A percentile compares a stretch with the other conserved stretches of the same genome.
phyloP scores from a whole-genome alignment of 2,888 invertebrate genomes.

The Pycnomerus fuliginosus region DNA sequence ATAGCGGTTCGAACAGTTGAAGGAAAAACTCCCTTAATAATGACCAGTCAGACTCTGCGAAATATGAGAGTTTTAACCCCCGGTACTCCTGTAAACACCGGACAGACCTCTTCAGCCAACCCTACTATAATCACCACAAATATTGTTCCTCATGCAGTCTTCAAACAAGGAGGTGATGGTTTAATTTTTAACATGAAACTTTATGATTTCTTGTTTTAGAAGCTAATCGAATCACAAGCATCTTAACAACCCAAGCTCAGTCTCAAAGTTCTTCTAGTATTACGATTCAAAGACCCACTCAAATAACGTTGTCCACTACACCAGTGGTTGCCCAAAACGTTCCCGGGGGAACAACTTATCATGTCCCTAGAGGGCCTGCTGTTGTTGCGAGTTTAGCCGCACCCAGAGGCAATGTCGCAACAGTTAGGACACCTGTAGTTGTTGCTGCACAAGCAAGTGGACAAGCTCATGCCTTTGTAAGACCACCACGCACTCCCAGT shows the following conservation, averaged over 20 bases:
- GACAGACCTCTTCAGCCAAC: constrained; percentile 40
- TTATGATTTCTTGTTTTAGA: constrained; percentile 1
- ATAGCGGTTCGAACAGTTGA: constrained; percentile 55
- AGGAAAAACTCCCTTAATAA: constrained; percentile 48
- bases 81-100: constrained; percentile 42
- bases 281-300: constrained; percentile 47
- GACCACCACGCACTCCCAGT: constrained; percentile 50
- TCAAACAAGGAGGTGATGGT: constrained; percentile 53
- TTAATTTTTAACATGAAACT: no score
- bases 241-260: constrained; percentile 33
- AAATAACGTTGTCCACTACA: constrained; percentile 48
- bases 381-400: constrained; percentile 75
- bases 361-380: constrained; percentile 63
- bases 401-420: constrained; percentile 63
- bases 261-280: constrained; percentile 37
- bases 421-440: constrained; percentile 49
- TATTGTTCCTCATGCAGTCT: constrained; percentile 55
- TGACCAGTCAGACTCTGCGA: constrained; percentile 48
- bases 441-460: constrained; percentile 43
- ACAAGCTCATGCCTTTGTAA: constrained; percentile 44
- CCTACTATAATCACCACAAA: constrained; percentile 51
- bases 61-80: constrained; percentile 50
- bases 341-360: constrained; percentile 45
- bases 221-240: constrained; percentile 29
- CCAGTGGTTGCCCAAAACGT: constrained; percentile 44